Base-by-base conservation (phyloP, 2,888 invertebrate genomes). In the Oscheius sp. region DNA sequence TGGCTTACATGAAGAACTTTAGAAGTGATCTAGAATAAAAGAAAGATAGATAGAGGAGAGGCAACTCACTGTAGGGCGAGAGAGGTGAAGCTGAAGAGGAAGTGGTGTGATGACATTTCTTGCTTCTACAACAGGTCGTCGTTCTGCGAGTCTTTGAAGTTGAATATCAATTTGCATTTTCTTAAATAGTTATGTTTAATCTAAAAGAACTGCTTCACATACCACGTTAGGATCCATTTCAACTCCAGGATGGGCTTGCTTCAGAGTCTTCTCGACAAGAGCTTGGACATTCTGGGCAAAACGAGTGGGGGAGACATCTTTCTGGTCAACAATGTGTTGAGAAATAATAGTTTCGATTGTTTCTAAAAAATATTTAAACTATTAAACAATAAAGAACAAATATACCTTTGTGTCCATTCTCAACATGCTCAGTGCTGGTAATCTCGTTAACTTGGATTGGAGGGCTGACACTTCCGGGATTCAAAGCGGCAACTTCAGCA, bases 121-220 rank as follows among this genome's bases (percentile, higher is more conserved):
- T 57, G 72, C 70, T 64, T 78, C 78, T 3, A 75, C 71, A 17
- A 73, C 72, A 20, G 74, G 77, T 29, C 72, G 73, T 52, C 70
- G 67, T 55, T 78, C 78, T 17, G 75, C 68, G 50, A 80, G 48
- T 34, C 71, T 71, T 63, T 75, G 70, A 31, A 80, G 76, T 69
- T 80, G 80, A 55, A 78, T 76, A 50, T 80, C 80, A 68, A 80
- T 80, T 48, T 72, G 75, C 55, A 80, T 45, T 67, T 78, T 80
- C 80, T 80, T 69, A 66, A 78, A 55, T 8, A 27, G 29, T 10
- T 39, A 29, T 15, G 65, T 70, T 57, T 33, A 65, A 66, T 55
- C 27, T 61, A 72, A 42, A 15, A 64, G 46, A 46, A 71, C n/a
- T n/a, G 20, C 2, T 27, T 29, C 27, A 69, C 68, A 70, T 50